A percentile compares a stretch with the other conserved stretches of the same genome.
Evolutionary conservation across 2,113 vertebrate genomes (phyloP).

Genomic region (human): DNA sequence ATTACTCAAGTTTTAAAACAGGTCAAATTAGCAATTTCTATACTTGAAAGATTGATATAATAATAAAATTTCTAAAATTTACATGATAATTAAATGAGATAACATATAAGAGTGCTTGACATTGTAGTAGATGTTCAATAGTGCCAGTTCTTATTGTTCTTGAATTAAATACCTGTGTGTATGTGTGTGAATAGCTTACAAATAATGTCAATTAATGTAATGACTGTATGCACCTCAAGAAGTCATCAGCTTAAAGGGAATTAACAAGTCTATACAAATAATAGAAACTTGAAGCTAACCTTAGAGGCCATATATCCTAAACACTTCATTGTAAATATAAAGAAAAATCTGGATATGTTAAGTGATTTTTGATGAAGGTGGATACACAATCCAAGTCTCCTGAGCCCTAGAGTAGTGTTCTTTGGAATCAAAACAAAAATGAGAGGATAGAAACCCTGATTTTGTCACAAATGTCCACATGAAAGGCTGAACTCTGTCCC

Average conservation of each 20-base stretch:
- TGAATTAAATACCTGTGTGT: background rate
- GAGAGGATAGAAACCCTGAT: background rate
- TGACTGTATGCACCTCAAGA: background rate
- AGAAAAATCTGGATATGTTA: background rate
- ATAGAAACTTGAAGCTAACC: background rate
- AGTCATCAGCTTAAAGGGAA: background rate
- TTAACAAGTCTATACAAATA: background rate
- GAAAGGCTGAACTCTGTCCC: background rate
- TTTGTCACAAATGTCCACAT: background rate
- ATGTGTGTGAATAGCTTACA: background rate
- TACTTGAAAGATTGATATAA: background rate
- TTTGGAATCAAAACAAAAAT: background rate
- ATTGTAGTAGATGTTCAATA: background rate
- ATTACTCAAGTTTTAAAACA: background rate
- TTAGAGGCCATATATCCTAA: background rate
- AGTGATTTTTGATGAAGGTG: background rate
- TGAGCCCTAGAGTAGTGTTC: background rate
- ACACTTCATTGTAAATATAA: background rate
- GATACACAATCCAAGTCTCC: background rate
- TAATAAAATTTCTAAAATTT: conserved; percentile 10
- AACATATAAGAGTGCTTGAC: background rate
- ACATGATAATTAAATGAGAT: background rate
- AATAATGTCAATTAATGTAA: background rate
- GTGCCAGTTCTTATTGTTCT: background rate
- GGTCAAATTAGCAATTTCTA: background rate